A percentile compares a stretch with the other conserved stretches of the same genome.
phyloP scores from a whole-genome alignment of 2,888 invertebrate species.

The Eilema griseolum region DNA sequence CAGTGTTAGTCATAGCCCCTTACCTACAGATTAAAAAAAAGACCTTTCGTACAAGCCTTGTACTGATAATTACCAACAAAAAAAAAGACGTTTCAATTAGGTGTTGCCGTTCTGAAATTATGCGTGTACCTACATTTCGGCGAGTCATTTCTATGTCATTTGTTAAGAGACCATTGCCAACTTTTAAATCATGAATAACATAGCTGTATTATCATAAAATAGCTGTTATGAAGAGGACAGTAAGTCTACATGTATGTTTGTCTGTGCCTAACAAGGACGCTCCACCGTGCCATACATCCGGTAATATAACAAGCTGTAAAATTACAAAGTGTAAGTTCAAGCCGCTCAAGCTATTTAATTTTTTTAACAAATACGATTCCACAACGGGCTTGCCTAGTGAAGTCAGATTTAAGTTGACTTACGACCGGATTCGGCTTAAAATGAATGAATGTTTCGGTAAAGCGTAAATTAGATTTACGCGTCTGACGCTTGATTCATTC shows the following conservation, averaged over 20 bases:
- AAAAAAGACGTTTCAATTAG: too few species aligned
- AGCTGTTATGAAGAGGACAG: neutral
- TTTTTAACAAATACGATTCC: slow-evolving; percentile 29
- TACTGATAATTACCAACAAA: too few species aligned
- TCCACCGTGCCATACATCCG: neutral
- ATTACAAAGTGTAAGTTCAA: slow-evolving; percentile 8
- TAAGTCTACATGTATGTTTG: neutral
- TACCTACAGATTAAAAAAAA: too few species aligned
- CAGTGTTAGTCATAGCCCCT: too few species aligned
- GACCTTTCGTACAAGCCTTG: too few species aligned
- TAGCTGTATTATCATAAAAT: neutral
- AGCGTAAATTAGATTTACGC: slow-evolving; percentile 73
- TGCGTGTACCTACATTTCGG: too few species aligned
- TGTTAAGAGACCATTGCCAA: neutral
- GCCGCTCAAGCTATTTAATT: slow-evolving; percentile 16
- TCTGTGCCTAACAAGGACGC: neutral
- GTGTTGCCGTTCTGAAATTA: too few species aligned
- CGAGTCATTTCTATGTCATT: too few species aligned
- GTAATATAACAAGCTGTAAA: slow-evolving; percentile 2
- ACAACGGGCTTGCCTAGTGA: slow-evolving; percentile 38
- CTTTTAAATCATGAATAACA: neutral
- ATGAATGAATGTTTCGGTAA: slow-evolving; percentile 62
- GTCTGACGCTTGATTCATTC: slow-evolving; percentile 69
- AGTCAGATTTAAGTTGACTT: slow-evolving; percentile 54
- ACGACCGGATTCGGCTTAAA: slow-evolving; percentile 53